phyloP scores from a whole-genome alignment of 1,140 invertebrate genomes.

The Trialeurodes vaporariorum region DNA sequence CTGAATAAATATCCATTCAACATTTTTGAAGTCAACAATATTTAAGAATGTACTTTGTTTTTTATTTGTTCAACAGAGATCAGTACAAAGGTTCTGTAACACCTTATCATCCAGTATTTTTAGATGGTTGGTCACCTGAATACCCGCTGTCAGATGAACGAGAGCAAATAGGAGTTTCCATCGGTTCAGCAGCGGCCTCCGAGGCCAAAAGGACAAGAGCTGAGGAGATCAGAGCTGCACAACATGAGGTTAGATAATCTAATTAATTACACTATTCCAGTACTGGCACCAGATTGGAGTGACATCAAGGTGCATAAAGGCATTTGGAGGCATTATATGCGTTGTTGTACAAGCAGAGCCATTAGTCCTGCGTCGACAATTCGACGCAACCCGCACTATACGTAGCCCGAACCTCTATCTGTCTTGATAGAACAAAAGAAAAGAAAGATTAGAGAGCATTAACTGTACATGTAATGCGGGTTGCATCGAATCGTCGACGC shows the following conservation, averaged over 20 bases:
- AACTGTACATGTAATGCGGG: too few species aligned
- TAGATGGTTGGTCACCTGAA: conserved; percentile 88
- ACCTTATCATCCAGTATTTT: conserved; percentile 85
- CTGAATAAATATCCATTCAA: not conserved
- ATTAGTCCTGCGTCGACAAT: too few species aligned
- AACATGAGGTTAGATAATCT: conserved; percentile 30
- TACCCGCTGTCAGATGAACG: conserved; percentile 63
- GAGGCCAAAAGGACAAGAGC: conserved; percentile 27
- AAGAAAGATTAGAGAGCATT: too few species aligned
- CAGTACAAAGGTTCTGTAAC: conserved; percentile 78
- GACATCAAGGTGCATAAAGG: too few species aligned
- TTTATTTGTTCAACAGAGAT: conserved; percentile 43
- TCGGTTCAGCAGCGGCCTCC: conserved; percentile 24
- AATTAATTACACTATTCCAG: too few species aligned
- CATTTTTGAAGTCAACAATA: conserved; percentile 9
- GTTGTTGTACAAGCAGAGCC: too few species aligned
- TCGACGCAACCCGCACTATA: too few species aligned
- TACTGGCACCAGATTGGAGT: too few species aligned
- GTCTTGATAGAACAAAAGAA: too few species aligned
- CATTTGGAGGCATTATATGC: too few species aligned
- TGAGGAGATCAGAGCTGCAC: conserved; percentile 25
- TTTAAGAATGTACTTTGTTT: not conserved
- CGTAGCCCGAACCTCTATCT: too few species aligned
- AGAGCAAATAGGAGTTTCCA: conserved; percentile 30
- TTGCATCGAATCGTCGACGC: too few species aligned